Percentiles rank a stretch among this genome's conserved stretches.
Conservation (phyloP, 1,140 invertebrate genomes). For the Chymomyza costata region DNA sequence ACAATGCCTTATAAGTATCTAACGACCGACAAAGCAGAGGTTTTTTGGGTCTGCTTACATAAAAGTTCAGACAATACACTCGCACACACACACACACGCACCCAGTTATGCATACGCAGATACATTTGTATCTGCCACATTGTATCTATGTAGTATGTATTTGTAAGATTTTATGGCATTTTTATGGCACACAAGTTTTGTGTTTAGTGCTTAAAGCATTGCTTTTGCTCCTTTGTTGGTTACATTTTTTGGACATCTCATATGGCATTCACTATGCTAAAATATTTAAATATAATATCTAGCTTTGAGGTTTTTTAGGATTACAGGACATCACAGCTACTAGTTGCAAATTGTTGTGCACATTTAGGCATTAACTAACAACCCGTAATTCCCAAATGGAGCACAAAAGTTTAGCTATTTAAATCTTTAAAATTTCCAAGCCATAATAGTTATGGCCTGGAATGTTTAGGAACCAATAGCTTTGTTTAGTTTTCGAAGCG, state of each 20-base stretch:
- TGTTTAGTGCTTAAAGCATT: constrained; percentile 26
- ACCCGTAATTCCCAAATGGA: too few species aligned
- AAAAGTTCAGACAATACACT: constrained; percentile 23
- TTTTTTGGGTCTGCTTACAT: constrained; percentile 24
- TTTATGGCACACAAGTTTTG: constrained; percentile 61
- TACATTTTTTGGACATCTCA: neutral
- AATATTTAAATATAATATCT: constrained; percentile 66
- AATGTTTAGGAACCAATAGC: too few species aligned
- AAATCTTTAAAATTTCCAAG: too few species aligned
- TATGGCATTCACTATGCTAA: constrained; percentile 22
- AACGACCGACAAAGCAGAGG: too few species aligned
- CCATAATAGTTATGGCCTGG: too few species aligned
- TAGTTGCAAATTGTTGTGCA: too few species aligned
- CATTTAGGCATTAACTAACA: too few species aligned
- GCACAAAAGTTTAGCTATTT: too few species aligned
- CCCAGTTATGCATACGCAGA: constrained; percentile 27
- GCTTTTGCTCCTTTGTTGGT: constrained; percentile 3
- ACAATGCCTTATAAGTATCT: constrained; percentile 21
- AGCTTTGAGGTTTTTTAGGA: constrained; percentile 7
- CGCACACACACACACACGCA: constrained; percentile 4
- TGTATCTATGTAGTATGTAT: constrained; percentile 35
- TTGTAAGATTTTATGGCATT: constrained; percentile 67
- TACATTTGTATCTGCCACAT: constrained; percentile 32
- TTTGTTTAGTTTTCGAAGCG: too few species aligned
- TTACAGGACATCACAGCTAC: too few species aligned